Conservation (phyloP, 2,797 vertebrate species). For the Hafferia zeledoni region DNA sequence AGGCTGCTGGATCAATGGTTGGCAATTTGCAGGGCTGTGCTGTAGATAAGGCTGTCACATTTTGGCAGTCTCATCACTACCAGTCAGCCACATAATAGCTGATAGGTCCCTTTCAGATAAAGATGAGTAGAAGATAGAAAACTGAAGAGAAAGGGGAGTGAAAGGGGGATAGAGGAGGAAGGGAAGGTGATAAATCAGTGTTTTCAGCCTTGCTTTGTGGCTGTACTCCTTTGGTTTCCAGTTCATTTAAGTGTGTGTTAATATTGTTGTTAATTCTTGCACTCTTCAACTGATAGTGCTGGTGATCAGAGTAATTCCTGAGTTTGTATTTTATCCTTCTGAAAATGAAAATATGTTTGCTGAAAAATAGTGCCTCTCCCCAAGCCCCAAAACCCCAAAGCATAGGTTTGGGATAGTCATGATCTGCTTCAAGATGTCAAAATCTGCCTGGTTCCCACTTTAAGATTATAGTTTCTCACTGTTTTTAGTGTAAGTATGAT, state of each 20-base stretch:
- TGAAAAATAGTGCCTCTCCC: not conserved
- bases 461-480: not conserved
- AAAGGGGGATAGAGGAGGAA: constrained; percentile 8
- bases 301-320: not conserved
- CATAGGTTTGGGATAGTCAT: not conserved
- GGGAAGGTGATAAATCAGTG: not conserved
- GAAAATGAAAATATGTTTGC: not conserved
- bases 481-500: not conserved
- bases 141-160: constrained; percentile 32
- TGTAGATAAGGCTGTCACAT: constrained; percentile 75
- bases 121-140: constrained; percentile 54
- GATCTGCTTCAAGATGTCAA: not conserved
- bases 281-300: not conserved
- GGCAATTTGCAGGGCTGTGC: constrained; percentile 73
- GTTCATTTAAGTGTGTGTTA: not conserved
- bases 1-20: constrained; percentile 68
- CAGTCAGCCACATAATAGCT: constrained; percentile 72
- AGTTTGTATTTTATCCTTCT: not conserved
- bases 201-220: not conserved
- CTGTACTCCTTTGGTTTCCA: not conserved
- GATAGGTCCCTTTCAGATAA: constrained; percentile 62
- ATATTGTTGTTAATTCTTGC: not conserved
- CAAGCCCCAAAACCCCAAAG: not conserved
- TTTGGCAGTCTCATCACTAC: constrained; percentile 69
- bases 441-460: not conserved